These are phyloP conservation scores for Pimpla rufipes DNA, from an alignment of 2,888 invertebrate genomes.

Conservation along the genomic window DNA sequence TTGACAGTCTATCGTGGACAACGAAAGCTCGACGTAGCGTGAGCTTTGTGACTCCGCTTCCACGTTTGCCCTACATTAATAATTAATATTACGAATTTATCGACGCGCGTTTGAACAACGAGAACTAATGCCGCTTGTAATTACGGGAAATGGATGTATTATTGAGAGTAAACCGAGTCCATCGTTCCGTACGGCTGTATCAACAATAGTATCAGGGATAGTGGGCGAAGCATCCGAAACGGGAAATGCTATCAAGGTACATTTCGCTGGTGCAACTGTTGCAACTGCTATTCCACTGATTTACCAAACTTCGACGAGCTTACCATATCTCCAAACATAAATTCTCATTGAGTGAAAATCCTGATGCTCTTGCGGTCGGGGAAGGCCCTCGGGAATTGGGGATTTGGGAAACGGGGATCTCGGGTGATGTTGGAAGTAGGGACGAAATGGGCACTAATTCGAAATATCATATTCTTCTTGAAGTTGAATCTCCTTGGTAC, in stretches of 20 bases:
- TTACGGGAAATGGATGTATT: constrained; percentile 61
- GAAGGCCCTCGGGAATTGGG: background rate
- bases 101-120: constrained; percentile 54
- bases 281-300: constrained; percentile 34
- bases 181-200: background rate
- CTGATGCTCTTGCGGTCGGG: constrained; percentile 10
- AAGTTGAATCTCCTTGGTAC: too few species aligned
- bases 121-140: constrained; percentile 55
- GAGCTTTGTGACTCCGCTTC: constrained; percentile 36
- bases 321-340: constrained; percentile 45
- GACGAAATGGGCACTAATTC: too few species aligned
- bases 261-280: constrained; percentile 21
- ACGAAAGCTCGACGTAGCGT: background rate
- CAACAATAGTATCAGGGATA: constrained; percentile 15
- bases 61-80: constrained; percentile 38
- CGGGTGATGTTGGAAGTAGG: too few species aligned
- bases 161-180: constrained; percentile 38
- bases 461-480: too few species aligned
- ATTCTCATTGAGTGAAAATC: constrained; percentile 49
- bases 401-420: too few species aligned
- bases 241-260: constrained; percentile 7
- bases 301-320: constrained; percentile 21
- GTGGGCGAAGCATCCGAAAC: constrained; percentile 10
- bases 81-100: constrained; percentile 59
- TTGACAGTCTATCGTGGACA: constrained; percentile 3